Evolutionary conservation across 2,113 vertebrate species (phyloP).

Genomic region (Pleuronectes platessa): DNA sequence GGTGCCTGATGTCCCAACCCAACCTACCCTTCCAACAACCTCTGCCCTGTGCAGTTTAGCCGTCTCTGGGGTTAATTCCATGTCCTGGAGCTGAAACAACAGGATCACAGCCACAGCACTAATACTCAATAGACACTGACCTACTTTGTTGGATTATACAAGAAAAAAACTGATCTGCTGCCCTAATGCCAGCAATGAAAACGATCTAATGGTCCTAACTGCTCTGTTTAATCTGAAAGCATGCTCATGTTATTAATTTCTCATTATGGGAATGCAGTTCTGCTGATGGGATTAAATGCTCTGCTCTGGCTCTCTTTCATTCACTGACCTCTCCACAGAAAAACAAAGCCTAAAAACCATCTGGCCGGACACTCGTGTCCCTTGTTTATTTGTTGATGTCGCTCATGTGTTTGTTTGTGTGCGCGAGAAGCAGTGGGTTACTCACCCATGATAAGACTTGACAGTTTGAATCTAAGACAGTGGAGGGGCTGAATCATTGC

Average conservation of each 20-base stretch:
- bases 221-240: conserved; percentile 84
- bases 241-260: conserved; percentile 85
- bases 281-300: conserved; percentile 82
- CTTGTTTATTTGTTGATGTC: conserved; percentile 71
- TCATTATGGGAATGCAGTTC: conserved; percentile 84
- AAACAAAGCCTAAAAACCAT: conserved; percentile 73
- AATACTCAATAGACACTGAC: conserved; percentile 85
- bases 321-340: conserved; percentile 66
- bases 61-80: conserved; percentile 82
- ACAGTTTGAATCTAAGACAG: conserved; percentile 12
- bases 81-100: conserved; percentile 84
- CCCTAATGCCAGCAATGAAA: conserved; percentile 84
- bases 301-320: conserved; percentile 65
- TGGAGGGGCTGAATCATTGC: conserved; percentile 2
- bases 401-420: conserved; percentile 39
- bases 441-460: conserved; percentile 35
- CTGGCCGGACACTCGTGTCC: conserved; percentile 59
- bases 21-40: conserved; percentile 74
- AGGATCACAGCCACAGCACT: conserved; percentile 83
- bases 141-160: conserved; percentile 83
- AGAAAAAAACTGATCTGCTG: conserved; percentile 77
- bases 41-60: conserved; percentile 80
- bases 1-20: conserved; percentile 58
- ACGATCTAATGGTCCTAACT: conserved; percentile 85
- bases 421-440: conserved; percentile 23